A percentile compares a stretch with the other conserved stretches of the same genome.
Evolutionary conservation across 2,888 invertebrate species (phyloP).

Genomic region (Drosophila diplacantha): DNA sequence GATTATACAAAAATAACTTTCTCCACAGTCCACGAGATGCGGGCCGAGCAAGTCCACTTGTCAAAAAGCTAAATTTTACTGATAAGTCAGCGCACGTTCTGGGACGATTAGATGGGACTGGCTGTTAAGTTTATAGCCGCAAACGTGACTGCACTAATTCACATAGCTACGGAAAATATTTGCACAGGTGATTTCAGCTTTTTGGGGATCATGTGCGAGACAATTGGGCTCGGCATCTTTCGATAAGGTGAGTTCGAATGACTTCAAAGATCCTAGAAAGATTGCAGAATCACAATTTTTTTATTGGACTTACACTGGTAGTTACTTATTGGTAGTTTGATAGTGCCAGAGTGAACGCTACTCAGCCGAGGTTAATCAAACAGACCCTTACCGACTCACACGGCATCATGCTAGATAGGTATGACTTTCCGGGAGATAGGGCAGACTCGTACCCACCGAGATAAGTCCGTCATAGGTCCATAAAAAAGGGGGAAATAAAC

Average conservation of each 20-base stretch:
- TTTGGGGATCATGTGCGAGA: slow-evolving; percentile 13
- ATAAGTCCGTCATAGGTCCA: slow-evolving; percentile 10
- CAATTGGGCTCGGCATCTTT: slow-evolving; percentile 1
- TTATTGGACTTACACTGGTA: background rate
- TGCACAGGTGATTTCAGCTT: slow-evolving; percentile 29
- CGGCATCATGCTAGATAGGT: slow-evolving; percentile 9
- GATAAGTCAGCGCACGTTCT: slow-evolving; percentile 28
- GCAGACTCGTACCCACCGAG: slow-evolving; percentile 1
- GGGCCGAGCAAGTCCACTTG: background rate
- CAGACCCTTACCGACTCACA: background rate
- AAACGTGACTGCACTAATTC: slow-evolving; percentile 35
- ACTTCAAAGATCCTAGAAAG: background rate
- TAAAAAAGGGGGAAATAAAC: slow-evolving; percentile 17
- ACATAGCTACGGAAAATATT: background rate
- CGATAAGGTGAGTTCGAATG: background rate
- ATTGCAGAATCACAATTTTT: background rate
- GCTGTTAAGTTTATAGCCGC: background rate
- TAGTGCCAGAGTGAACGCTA: background rate
- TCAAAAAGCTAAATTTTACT: slow-evolving; percentile 16
- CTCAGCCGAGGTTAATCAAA: background rate
- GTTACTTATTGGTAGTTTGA: background rate
- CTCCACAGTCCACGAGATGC: slow-evolving; percentile 5
- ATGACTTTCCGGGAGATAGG: slow-evolving; percentile 12
- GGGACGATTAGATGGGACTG: background rate
- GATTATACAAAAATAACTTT: slow-evolving; percentile 13